These are phyloP conservation scores for Leptinotarsa texana DNA, from an alignment of 1,140 invertebrate species.

Conservation along the genomic window DNA sequence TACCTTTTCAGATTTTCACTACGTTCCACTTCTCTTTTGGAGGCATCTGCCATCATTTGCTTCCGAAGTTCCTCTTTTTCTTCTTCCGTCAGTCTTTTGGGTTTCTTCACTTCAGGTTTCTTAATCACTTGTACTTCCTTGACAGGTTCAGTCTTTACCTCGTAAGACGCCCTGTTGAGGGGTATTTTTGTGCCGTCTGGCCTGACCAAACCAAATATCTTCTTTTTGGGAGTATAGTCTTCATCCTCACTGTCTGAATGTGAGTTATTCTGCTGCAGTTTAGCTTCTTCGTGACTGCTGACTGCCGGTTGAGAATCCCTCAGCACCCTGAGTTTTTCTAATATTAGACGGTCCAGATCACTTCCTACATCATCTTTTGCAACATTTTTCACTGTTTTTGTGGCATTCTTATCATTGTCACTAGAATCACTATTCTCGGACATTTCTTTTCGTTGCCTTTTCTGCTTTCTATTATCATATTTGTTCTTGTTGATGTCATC, in stretches of 20 bases:
- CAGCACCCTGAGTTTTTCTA: slow-evolving; percentile 32
- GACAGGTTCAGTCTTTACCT: slow-evolving; percentile 26
- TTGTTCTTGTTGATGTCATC: slow-evolving; percentile 12
- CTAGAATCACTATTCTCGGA: slow-evolving; percentile 37
- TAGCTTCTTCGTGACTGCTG: slow-evolving; percentile 9
- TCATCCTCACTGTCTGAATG: slow-evolving; percentile 36
- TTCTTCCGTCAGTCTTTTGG: slow-evolving; percentile 62
- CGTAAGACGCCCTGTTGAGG: slow-evolving; percentile 27
- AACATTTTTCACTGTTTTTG: background rate
- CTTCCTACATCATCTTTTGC: slow-evolving; percentile 10
- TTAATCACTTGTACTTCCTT: slow-evolving; percentile 41
- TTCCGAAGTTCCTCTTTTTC: slow-evolving; percentile 72
- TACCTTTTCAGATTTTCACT: slow-evolving; percentile 67
- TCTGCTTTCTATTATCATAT: slow-evolving; percentile 1
- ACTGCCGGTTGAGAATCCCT: slow-evolving; percentile 10
- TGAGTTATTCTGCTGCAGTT: background rate
- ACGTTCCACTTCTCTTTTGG: slow-evolving; percentile 71
- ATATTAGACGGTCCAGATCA: slow-evolving; percentile 34
- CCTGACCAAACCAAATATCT: slow-evolving; percentile 57
- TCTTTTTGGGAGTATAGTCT: slow-evolving; percentile 30
- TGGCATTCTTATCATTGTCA: slow-evolving; percentile 28
- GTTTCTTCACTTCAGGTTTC: slow-evolving; percentile 27
- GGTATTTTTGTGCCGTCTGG: slow-evolving; percentile 57
- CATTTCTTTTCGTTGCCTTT: slow-evolving; percentile 23
- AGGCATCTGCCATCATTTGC: slow-evolving; percentile 84